Conservation (phyloP, 1,140 invertebrate genomes). For the Xylocopa sonorina region DNA sequence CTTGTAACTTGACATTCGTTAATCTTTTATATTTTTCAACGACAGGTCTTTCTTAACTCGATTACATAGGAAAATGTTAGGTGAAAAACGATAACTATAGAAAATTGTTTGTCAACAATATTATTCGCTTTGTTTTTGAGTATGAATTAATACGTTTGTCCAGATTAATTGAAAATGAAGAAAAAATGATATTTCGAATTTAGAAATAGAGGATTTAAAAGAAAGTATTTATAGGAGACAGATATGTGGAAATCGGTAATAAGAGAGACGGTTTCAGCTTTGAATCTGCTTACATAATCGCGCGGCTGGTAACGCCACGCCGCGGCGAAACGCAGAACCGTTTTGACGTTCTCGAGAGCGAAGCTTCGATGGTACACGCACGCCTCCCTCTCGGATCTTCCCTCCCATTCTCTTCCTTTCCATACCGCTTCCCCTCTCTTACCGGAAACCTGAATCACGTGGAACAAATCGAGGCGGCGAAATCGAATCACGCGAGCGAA, state of each 20-base stretch:
- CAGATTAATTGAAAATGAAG: too few relatives aligned
- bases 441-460: background rate
- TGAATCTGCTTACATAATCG: conserved; percentile 35
- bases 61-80: too few relatives aligned
- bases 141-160: too few relatives aligned
- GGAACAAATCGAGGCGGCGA: background rate
- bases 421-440: conserved; percentile 6
- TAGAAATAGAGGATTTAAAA: too few relatives aligned
- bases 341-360: conserved; percentile 68
- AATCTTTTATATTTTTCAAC: too few relatives aligned
- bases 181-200: too few relatives aligned
- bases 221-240: too few relatives aligned
- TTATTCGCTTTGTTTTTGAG: too few relatives aligned
- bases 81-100: too few relatives aligned
- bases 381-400: conserved; percentile 42
- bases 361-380: conserved; percentile 78
- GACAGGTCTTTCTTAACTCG: conserved; percentile 10
- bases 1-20: too few relatives aligned
- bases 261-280: background rate
- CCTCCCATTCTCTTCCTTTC: background rate
- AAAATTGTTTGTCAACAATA: too few relatives aligned
- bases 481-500: conserved; percentile 15
- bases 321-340: conserved; percentile 73
- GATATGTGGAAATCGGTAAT: background rate
- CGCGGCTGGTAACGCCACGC: conserved; percentile 75